phyloP scores from a whole-genome alignment of 2,888 invertebrate genomes.

The Pogonocherus hispidulus region DNA sequence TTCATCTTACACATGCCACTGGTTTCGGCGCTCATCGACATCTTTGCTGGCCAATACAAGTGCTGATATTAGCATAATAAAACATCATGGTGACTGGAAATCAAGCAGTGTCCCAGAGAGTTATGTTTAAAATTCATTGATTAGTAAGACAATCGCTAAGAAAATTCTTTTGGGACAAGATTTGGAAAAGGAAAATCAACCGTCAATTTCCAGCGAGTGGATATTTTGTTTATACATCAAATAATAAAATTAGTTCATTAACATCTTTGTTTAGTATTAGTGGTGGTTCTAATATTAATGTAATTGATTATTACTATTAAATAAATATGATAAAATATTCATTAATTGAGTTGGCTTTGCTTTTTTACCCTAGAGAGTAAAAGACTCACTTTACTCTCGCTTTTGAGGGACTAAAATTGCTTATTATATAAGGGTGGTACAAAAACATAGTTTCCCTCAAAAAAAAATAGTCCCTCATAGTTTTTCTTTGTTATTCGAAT shows the following conservation, averaged over 20 bases:
- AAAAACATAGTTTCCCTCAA: no score
- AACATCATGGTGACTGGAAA: no score
- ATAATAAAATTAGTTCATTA: neutral
- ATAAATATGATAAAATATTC: constrained; percentile 3
- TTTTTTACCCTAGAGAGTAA: neutral
- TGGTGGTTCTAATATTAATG: neutral
- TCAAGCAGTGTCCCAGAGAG: neutral
- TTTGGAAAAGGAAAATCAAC: no score
- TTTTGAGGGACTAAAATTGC: neutral
- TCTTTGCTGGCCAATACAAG: neutral
- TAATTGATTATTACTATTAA: neutral
- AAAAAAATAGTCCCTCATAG: no score
- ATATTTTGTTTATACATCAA: neutral
- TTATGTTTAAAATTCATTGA: neutral
- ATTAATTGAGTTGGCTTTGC: neutral
- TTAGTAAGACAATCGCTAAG: no score
- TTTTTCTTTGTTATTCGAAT: no score
- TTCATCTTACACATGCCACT: constrained; percentile 2
- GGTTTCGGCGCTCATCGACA: neutral
- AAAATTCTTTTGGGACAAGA: no score
- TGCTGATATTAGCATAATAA: no score
- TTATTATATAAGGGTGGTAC: no score
- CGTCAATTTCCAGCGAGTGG: no score
- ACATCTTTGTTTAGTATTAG: neutral
- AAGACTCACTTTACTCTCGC: neutral